These are phyloP conservation scores for Gnatocerus cornutus DNA, from an alignment of 2,888 invertebrate species.

Conservation along the genomic window DNA sequence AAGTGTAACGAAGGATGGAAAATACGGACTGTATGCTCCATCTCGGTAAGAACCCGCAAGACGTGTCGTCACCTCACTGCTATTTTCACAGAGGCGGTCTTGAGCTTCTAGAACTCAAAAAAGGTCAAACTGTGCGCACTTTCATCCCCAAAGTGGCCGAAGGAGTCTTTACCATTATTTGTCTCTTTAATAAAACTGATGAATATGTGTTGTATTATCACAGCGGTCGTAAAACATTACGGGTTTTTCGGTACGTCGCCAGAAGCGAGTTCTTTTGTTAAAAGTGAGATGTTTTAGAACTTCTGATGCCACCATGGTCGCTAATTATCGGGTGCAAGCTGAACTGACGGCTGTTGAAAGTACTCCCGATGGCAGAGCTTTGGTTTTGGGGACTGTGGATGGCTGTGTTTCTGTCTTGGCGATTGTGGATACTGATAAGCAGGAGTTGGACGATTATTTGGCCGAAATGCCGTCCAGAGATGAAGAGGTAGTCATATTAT, in stretches of 20 bases:
- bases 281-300: constrained; percentile 74
- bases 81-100: constrained; percentile 84
- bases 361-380: constrained; percentile 85
- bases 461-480: constrained; percentile 81
- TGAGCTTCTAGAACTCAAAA: constrained; percentile 92
- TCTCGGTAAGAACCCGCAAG: constrained; percentile 72
- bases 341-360: constrained; percentile 92
- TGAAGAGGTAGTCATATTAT: too few relatives aligned
- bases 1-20: constrained; percentile 88
- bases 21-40: constrained; percentile 94
- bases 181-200: constrained; percentile 94
- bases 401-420: constrained; percentile 95
- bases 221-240: constrained; percentile 93
- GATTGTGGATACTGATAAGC: constrained; percentile 79
- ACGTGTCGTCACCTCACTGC: background rate
- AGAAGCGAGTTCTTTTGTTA: background rate
- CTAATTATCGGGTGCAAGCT: constrained; percentile 93
- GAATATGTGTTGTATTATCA: constrained; percentile 98
- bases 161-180: constrained; percentile 97
- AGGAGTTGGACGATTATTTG: constrained; percentile 78
- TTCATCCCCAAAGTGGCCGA: constrained; percentile 96
- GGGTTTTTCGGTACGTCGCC: constrained; percentile 84
- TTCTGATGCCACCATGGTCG: constrained; percentile 91
- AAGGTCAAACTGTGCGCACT: constrained; percentile 90
- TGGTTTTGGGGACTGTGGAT: constrained; percentile 93